Evolutionary conservation across 2,888 invertebrate species (phyloP), one percentile per base, ranked within the genome.

Genomic region (Oligia fasciuncula): DNA sequence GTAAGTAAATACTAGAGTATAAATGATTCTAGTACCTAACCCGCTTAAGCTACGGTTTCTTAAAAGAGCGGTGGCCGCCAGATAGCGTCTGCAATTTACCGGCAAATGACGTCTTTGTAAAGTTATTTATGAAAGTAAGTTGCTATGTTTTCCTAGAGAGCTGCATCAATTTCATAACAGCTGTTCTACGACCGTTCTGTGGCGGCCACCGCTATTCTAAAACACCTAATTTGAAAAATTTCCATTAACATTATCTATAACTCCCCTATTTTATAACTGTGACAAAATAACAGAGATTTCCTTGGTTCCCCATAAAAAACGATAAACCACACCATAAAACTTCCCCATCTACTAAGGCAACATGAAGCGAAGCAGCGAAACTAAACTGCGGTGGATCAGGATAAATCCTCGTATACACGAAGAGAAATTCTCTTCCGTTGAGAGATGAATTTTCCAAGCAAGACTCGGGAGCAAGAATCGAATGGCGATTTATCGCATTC

Each of bases 331-430:
- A 69, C 68, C 65, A 80, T 80, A 82, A 82, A 83, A 75, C 87
- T 87, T 83, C 70, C 81, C 71, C 81, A 77, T 83, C 54, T 85
- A 92, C 88, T 85, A 91, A 85, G 89, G 77, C 67, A 87, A 81
- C 90, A 92, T 87, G 77, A 90, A 90, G 75, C 88, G 79, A 79
- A 84, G 80, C 79, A 89, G 87, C 74, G 81, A 86, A 84, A 91
- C 88, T 90, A 92, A 91, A 91, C 86, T 90, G 88, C 79, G 83
- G 81, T 80, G 87, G 88, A 87, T 89, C 86, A 87, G 90, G 90
- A 62, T 68, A 54, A 80, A 82, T 67, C 46, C 23, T 49, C 54
- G 77, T 54, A 19, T 68, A 77, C 46, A 49, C 35, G 17, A 29
- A 29, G 14, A 23, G 13, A n/a, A 4, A 23, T 60, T 14, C 17